Evolutionary conservation across 2,888 invertebrate species (phyloP).

Genomic region (Andrena marginata): DNA sequence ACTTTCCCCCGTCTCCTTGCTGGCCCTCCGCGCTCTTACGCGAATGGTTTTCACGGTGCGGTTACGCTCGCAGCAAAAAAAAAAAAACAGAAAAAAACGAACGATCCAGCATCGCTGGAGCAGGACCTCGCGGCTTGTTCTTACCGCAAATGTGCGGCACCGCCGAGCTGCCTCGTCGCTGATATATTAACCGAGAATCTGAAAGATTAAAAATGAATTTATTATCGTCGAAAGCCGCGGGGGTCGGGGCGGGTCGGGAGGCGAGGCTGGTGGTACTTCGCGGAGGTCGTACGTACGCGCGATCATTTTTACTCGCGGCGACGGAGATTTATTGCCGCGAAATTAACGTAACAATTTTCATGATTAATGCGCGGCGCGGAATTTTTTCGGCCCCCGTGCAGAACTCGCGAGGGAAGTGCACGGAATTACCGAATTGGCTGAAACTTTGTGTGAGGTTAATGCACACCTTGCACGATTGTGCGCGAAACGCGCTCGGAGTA

Average conservation of each 20-base stretch:
- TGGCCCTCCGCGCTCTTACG: conserved; percentile 20
- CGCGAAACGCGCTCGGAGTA: no score
- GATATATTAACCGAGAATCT: conserved; percentile 63
- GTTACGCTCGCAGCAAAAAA: conserved; percentile 53
- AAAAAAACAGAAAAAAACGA: no score
- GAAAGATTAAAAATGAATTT: conserved; percentile 65
- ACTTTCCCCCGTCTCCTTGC: conserved; percentile 31
- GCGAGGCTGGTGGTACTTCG: neutral
- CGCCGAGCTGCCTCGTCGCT: conserved; percentile 46
- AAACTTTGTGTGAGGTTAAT: no score
- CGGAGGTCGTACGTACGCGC: neutral
- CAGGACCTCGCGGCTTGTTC: conserved; percentile 58
- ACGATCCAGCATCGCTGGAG: conserved; percentile 41
- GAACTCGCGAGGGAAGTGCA: conserved; percentile 15
- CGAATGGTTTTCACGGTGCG: conserved; percentile 64
- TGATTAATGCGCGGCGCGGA: conserved; percentile 45
- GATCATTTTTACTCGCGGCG: conserved; percentile 36
- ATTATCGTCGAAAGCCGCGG: conserved; percentile 40
- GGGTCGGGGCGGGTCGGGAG: neutral
- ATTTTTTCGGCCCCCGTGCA: conserved; percentile 32
- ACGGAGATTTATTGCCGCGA: conserved; percentile 48
- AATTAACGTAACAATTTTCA: conserved; percentile 48
- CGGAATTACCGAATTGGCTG: neutral
- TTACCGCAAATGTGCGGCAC: conserved; percentile 65
- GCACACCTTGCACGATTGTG: no score